These are phyloP conservation scores for Mus minutoides DNA, from an alignment of 2,797 vertebrate species.

Conservation along the genomic window DNA sequence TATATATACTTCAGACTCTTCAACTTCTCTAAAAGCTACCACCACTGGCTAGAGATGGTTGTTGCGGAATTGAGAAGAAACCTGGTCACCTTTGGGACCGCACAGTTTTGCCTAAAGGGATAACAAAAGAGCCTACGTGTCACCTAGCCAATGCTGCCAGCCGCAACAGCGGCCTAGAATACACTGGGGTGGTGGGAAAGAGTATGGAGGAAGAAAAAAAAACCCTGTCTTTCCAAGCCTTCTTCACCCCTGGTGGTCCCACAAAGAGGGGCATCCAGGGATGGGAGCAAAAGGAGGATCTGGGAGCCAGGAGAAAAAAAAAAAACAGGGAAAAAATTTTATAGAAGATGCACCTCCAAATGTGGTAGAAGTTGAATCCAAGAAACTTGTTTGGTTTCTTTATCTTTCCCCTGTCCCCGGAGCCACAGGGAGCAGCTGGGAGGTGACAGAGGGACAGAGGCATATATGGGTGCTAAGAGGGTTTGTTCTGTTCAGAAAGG, in stretches of 20 bases:
- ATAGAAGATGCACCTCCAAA: neutral
- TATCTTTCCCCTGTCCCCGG: neutral
- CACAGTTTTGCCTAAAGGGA: neutral
- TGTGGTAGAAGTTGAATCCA: neutral
- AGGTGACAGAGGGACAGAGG: neutral
- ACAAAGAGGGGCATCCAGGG: neutral
- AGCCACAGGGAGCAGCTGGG: neutral
- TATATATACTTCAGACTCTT: neutral
- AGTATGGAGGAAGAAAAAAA: neutral
- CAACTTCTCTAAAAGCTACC: neutral
- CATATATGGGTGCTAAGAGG: neutral
- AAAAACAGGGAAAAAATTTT: neutral
- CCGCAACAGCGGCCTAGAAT: neutral
- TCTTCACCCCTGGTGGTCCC: neutral
- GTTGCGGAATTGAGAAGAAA: neutral
- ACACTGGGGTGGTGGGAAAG: neutral
- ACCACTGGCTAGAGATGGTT: neutral
- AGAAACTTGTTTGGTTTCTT: slow-evolving; percentile 14
- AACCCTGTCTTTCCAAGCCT: neutral
- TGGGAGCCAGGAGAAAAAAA: neutral
- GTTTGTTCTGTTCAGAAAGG: neutral
- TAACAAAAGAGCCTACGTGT: neutral
- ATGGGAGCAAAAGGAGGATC: neutral
- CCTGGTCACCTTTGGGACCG: neutral
- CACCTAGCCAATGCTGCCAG: neutral